Evolutionary conservation across 35 echinoderm and acorn worm species (phyloP).

Genomic region (Stichopus chloronotus): DNA sequence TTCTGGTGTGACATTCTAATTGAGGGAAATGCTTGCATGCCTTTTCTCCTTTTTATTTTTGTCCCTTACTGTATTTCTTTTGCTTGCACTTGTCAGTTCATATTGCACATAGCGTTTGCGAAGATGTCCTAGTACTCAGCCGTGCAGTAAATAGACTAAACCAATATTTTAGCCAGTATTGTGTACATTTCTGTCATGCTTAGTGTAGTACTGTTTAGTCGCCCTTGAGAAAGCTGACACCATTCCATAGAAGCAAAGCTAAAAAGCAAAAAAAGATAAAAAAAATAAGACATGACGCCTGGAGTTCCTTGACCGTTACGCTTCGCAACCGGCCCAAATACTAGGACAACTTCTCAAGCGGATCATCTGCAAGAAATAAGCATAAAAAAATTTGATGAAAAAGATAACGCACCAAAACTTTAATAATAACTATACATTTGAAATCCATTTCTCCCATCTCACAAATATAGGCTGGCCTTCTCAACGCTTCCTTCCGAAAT

Average conservation of each 20-base stretch:
- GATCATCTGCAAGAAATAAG: not conserved
- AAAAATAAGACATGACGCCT: not conserved
- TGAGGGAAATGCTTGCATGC: not conserved
- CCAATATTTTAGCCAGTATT: constrained; percentile 20
- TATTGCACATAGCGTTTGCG: constrained; percentile 43
- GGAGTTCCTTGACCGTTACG: not conserved
- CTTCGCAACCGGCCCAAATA: not conserved
- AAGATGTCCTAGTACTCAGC: constrained; percentile 60
- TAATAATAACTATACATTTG: not conserved
- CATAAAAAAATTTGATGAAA: not conserved
- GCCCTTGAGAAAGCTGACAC: not conserved
- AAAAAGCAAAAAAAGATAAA: not conserved
- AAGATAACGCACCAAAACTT: not conserved
- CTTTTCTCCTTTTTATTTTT: not conserved
- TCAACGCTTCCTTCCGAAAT: constrained; percentile 70
- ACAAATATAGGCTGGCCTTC: constrained; percentile 36
- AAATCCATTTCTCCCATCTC: constrained; percentile 33
- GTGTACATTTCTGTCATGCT: not conserved
- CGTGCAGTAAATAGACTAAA: constrained; percentile 9
- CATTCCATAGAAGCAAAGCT: not conserved
- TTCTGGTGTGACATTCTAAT: no score
- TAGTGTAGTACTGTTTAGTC: not conserved
- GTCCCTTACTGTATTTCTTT: not conserved
- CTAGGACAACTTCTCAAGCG: constrained; percentile 18
- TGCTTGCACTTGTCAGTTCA: not conserved